phyloP scores from a whole-genome alignment of 2,888 invertebrate species.

The Prosopocoilus inquinatus region DNA sequence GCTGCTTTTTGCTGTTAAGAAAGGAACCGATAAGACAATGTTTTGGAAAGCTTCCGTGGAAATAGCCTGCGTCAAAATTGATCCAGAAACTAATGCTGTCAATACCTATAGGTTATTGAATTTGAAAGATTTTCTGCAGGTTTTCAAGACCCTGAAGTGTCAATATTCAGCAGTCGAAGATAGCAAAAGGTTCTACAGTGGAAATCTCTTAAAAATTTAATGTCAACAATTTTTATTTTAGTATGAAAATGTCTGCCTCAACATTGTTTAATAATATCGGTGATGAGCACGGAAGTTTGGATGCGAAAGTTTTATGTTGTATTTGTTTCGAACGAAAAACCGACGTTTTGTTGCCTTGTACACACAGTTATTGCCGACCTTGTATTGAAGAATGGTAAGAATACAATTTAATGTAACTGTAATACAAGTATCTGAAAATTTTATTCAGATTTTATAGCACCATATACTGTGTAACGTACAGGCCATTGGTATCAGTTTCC shows the following conservation, averaged over 20 bases:
- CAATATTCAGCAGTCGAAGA: constrained; percentile 48
- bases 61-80: constrained; percentile 63
- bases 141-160: constrained; percentile 56
- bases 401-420: background rate
- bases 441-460: too few relatives aligned
- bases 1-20: constrained; percentile 63
- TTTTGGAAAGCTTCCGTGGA: constrained; percentile 70
- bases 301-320: constrained; percentile 59
- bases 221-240: constrained; percentile 11
- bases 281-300: constrained; percentile 25
- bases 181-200: constrained; percentile 31
- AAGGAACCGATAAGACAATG: constrained; percentile 61
- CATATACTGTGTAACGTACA: too few relatives aligned
- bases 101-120: constrained; percentile 60
- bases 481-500: too few relatives aligned
- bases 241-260: constrained; percentile 41
- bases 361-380: constrained; percentile 67
- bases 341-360: constrained; percentile 67
- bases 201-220: constrained; percentile 9
- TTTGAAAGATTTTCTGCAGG: constrained; percentile 63
- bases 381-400: constrained; percentile 72
- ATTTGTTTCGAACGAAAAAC: constrained; percentile 71
- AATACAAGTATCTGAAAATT: too few relatives aligned
- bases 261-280: constrained; percentile 43
- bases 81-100: constrained; percentile 42